Conservation (phyloP, 1,140 invertebrate genomes). For the Ganaspis sp. region DNA sequence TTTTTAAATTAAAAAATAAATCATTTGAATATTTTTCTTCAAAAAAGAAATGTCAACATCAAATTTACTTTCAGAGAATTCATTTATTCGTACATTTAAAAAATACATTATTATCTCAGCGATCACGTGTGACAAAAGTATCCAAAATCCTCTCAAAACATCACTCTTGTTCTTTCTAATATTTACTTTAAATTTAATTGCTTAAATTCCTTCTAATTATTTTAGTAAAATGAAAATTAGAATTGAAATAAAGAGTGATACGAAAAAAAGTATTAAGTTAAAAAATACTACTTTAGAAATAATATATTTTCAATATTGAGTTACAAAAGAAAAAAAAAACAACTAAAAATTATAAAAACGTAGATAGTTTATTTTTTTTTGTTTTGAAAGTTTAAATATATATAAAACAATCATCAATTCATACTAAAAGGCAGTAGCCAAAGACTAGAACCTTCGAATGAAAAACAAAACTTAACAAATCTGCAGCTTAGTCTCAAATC, state of each 20-base stretch:
- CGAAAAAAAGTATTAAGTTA: background rate
- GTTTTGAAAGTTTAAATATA: no score
- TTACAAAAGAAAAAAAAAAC: background rate
- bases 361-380: background rate
- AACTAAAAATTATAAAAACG: background rate
- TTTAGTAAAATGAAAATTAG: background rate
- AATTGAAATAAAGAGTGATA: background rate
- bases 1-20: no score
- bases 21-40: no score
- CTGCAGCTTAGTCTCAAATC: background rate
- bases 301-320: background rate
- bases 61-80: background rate
- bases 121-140: constrained; percentile 14
- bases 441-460: constrained; percentile 20
- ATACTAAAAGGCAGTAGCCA: background rate
- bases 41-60: no score
- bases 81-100: background rate
- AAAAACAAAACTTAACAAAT: background rate
- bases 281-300: background rate
- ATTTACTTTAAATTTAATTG: background rate
- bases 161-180: background rate
- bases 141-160: background rate
- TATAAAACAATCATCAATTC: background rate
- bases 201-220: background rate
- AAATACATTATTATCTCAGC: constrained; percentile 12